Base-by-base conservation (phyloP, 2,113 vertebrate species). In the Psittacara wagleri region DNA sequence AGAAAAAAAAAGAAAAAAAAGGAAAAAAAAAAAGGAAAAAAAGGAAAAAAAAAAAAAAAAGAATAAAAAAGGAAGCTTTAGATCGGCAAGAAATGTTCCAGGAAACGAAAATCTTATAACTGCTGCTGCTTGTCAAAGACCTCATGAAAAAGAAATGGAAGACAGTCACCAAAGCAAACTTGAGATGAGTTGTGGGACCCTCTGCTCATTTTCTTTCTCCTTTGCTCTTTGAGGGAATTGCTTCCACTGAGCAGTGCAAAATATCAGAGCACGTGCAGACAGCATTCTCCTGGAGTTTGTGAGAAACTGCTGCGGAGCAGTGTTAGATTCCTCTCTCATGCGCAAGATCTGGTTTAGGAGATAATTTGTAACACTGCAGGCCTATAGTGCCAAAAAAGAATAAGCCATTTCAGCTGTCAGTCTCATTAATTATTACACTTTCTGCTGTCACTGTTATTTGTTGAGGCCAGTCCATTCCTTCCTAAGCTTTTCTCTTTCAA, bases 61-160 rank as follows among this genome's bases (percentile, higher is more conserved):
- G 11, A 25, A 39, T 4, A 2, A 91, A 84, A 46, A 33, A 44
- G n/a, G 35, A 83, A 68, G 39, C 31, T 49, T 61, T 92, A 72
- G 22, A 24, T 64, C 72, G 49, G 61, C 46, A 96, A 95, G 87
- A 90, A 91, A 54, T 81, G 19, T 80, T 88, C 43, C 81, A 94
- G 84, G 90, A 97, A 97, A 97, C 94, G 76, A 97, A 95, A 96
- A 80, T 82, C 91, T 79, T 95, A 66, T 94, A 94, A 94, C 44
- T 82, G 92, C 88, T 72, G 66, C 59, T 80, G 28, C 66, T 95
- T 96, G 94, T 91, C 82, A 94, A 95, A 97, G 95, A 91, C 75
- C 43, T 91, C 74, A 92, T 74, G 94, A 96, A 89, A 95, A 97
- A 92, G 84, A 97, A 96, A 85, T 93, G 66, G 57, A 94, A 91